phyloP scores from a whole-genome alignment of 2,888 invertebrate genomes.

The Thysanoteuthis rhombus region DNA sequence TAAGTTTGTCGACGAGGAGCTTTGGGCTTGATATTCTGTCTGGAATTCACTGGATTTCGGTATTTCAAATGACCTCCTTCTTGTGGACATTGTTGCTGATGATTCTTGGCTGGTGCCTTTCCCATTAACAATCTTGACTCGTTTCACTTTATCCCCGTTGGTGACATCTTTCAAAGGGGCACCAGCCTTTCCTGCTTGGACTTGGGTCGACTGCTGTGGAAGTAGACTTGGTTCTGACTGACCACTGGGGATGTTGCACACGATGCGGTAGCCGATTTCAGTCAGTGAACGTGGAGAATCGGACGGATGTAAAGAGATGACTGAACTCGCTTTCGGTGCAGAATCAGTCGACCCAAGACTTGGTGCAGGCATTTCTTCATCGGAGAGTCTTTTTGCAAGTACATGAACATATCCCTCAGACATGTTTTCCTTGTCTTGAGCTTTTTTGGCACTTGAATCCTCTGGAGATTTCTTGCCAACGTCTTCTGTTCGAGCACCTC shows the following conservation, averaged over 20 bases:
- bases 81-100: constrained; percentile 35
- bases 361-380: constrained; percentile 54
- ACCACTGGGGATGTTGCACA: constrained; percentile 33
- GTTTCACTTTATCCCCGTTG: constrained; percentile 55
- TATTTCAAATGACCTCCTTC: constrained; percentile 39
- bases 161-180: constrained; percentile 54
- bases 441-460: constrained; percentile 40
- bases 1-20: constrained; percentile 40
- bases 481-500: constrained; percentile 52
- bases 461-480: constrained; percentile 40
- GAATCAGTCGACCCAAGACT: constrained; percentile 40
- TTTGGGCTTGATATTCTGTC: constrained; percentile 13
- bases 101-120: constrained; percentile 32
- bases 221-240: constrained; percentile 24
- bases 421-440: constrained; percentile 54
- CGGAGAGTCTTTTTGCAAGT: constrained; percentile 55
- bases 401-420: constrained; percentile 55
- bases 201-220: constrained; percentile 46
- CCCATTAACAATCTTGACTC: constrained; percentile 32
- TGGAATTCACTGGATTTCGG: constrained; percentile 40
- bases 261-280: constrained; percentile 56
- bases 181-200: constrained; percentile 42
- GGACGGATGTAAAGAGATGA: constrained; percentile 43
- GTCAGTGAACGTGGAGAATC: constrained; percentile 52
- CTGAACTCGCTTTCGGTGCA: constrained; percentile 40